These are phyloP conservation scores for Penelope pileata DNA, from an alignment of 2,113 vertebrate species.

Conservation along the genomic window DNA sequence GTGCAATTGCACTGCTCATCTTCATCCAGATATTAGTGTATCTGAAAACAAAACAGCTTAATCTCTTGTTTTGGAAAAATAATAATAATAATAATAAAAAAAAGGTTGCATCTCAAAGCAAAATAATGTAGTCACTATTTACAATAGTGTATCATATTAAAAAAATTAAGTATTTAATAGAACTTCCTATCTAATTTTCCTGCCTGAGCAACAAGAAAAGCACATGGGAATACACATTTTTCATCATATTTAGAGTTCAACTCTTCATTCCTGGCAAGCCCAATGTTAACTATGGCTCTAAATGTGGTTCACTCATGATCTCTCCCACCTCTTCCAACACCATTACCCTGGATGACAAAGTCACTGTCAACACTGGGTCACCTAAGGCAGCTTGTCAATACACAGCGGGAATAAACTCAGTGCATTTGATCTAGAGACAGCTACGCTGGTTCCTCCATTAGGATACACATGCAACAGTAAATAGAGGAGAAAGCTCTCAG, in stretches of 20 bases:
- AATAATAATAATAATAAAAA: no score
- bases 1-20: not conserved
- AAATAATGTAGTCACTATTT: not conserved
- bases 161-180: not conserved
- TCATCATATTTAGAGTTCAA: not conserved
- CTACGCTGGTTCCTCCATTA: not conserved
- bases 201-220: not conserved
- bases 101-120: not conserved
- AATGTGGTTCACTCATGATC: fast-evolving
- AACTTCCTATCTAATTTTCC: not conserved
- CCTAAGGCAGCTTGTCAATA: not conserved
- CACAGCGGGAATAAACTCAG: not conserved
- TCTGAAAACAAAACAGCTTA: not conserved
- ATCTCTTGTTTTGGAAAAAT: not conserved
- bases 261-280: not conserved
- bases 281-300: no score
- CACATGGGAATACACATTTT: not conserved
- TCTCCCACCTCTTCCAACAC: not conserved
- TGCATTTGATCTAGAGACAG: not conserved
- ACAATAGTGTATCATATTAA: not conserved
- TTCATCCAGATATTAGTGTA: not conserved
- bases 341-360: not conserved
- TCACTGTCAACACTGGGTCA: not conserved
- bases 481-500: no score
- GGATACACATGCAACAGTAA: not conserved